Conservation (phyloP, 92 coral and sea anemone species). For the Zoanthus solanderi region DNA sequence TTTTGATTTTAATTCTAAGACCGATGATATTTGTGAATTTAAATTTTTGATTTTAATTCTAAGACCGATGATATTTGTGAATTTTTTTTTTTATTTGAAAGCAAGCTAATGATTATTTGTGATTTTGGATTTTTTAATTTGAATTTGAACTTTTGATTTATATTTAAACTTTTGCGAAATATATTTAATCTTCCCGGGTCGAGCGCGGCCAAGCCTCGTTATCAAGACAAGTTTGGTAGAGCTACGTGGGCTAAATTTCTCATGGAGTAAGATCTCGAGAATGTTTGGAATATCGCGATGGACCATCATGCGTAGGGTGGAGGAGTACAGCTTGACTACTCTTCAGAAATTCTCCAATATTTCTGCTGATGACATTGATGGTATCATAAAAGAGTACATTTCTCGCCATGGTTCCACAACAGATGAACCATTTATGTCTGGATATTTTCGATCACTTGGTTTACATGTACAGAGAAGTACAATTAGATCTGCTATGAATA, state of each 20-base stretch:
- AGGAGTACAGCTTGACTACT: constrained; percentile 64
- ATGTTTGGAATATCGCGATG: constrained; percentile 80
- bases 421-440: constrained; percentile 26
- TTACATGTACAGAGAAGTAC: constrained; percentile 12
- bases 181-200: no score
- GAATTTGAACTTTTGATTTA: no score
- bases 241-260: constrained; percentile 70
- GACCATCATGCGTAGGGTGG: constrained; percentile 69
- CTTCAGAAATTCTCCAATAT: constrained; percentile 67
- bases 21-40: no score
- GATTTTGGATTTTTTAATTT: no score
- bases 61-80: constrained; percentile 18
- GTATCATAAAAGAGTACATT: constrained; percentile 51
- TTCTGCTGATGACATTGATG: constrained; percentile 69
- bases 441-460: constrained; percentile 4
- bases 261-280: constrained; percentile 68
- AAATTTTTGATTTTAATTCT: constrained; percentile 10
- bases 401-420: constrained; percentile 68
- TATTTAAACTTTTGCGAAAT: no score
- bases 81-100: constrained; percentile 10
- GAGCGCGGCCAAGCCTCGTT: no score
- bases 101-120: no score
- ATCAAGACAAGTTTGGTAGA: constrained; percentile 36
- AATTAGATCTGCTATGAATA: constrained; percentile 6
- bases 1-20: no score